Evolutionary conservation across 92 coral and sea anemone species (phyloP).

Genomic region (Palythoa grandiflora): DNA sequence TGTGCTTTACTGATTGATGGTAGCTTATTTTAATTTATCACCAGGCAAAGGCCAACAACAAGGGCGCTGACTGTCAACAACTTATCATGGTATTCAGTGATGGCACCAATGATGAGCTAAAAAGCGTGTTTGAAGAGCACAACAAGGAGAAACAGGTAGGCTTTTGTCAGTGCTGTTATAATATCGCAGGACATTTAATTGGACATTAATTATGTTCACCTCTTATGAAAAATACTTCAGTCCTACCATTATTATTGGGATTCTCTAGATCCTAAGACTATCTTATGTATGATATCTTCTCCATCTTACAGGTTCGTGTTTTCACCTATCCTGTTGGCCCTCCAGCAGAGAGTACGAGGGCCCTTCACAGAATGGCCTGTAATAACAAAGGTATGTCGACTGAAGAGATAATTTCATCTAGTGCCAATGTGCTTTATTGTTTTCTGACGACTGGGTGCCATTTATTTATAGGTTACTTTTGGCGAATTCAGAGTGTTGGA

Average conservation of each 20-base stretch:
- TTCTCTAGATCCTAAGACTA: not conserved
- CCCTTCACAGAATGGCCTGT: constrained; percentile 87
- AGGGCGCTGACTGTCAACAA: constrained; percentile 87
- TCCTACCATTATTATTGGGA: no score
- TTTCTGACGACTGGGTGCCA: not conserved
- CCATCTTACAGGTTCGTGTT: constrained; percentile 78
- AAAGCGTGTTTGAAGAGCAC: constrained; percentile 64
- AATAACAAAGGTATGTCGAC: constrained; percentile 81
- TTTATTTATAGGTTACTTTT: constrained; percentile 72
- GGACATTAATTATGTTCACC: no score
- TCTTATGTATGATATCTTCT: not conserved
- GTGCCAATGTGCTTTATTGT: not conserved
- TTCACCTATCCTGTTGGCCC: constrained; percentile 96
- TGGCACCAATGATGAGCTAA: constrained; percentile 84
- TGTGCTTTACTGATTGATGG: not conserved
- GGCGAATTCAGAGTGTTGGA: constrained; percentile 90
- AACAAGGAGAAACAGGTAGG: constrained; percentile 82
- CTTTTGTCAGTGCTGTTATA: not conserved
- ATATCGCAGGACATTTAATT: not conserved
- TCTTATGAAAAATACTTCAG: no score
- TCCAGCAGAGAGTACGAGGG: constrained; percentile 88
- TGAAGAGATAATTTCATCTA: not conserved
- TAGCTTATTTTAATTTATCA: not conserved
- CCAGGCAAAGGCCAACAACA: constrained; percentile 16
- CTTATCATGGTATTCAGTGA: constrained; percentile 95